Evolutionary conservation across 1,140 invertebrate species (phyloP).

Genomic region (Augochlora pura): DNA sequence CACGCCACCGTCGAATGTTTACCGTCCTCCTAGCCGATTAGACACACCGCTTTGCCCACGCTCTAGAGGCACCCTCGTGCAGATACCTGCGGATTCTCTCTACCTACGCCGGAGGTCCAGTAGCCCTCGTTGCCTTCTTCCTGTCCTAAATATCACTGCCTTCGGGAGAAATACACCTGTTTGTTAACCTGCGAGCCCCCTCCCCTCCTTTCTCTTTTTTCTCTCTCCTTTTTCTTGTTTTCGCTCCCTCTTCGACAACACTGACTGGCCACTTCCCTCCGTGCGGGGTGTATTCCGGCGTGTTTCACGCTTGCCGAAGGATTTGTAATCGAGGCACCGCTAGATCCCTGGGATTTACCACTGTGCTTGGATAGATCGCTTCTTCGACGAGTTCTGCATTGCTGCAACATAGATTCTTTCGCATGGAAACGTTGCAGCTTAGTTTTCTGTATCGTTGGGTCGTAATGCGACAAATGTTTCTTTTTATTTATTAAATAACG

Average conservation of each 20-base stretch:
- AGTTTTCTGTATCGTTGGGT: too few relatives aligned
- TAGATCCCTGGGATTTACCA: not conserved
- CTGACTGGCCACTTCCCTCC: not conserved
- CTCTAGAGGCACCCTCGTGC: not conserved
- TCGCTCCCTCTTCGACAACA: not conserved
- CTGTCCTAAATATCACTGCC: slow-evolving; percentile 9
- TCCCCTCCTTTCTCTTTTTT: too few relatives aligned
- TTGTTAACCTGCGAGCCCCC: not conserved
- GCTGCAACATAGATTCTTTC: not conserved
- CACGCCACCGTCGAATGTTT: not conserved
- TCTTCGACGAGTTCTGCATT: not conserved
- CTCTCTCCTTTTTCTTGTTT: too few relatives aligned
- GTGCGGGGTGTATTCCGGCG: too few relatives aligned
- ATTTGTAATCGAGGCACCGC: not conserved
- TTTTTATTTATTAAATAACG: too few relatives aligned
- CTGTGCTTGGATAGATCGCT: not conserved
- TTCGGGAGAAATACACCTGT: slow-evolving; percentile 9
- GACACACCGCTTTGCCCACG: not conserved
- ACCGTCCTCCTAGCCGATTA: not conserved
- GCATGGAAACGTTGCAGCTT: too few relatives aligned
- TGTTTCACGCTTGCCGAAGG: not conserved
- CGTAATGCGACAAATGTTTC: too few relatives aligned
- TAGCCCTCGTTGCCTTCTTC: not conserved
- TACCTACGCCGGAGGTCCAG: not conserved
- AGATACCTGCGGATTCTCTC: not conserved